These are phyloP conservation scores for Caranx melampygus DNA, from an alignment of 2,113 vertebrate genomes.

Conservation along the genomic window DNA sequence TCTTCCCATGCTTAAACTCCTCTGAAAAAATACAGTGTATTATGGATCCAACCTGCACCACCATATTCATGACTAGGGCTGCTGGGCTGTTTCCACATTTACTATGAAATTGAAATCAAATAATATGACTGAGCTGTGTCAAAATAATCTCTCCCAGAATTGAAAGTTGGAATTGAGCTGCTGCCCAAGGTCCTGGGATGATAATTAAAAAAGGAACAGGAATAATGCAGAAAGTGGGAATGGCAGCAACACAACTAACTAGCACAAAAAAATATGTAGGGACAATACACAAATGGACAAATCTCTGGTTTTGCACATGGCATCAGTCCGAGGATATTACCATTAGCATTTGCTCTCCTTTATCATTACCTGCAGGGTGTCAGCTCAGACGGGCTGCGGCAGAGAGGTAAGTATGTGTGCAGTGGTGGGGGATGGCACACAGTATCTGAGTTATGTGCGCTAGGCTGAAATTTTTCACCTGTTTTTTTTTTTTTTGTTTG, in stretches of 20 bases:
- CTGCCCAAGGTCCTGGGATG: slow-evolving; percentile 71
- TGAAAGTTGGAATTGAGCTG: slow-evolving; percentile 75
- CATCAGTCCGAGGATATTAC: slow-evolving; percentile 47
- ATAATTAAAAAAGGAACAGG: slow-evolving; percentile 70
- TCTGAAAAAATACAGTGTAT: slow-evolving; percentile 46
- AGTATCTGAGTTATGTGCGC: slow-evolving; percentile 19
- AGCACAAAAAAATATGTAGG: slow-evolving; percentile 44
- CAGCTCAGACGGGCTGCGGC: slow-evolving; percentile 7
- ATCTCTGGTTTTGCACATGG: slow-evolving; percentile 42
- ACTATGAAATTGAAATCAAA: slow-evolving; percentile 78
- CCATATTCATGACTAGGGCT: slow-evolving; percentile 72
- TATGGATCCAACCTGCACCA: slow-evolving; percentile 68
- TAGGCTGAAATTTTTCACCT: slow-evolving; percentile 1
- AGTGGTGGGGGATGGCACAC: not conserved
- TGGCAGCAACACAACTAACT: slow-evolving; percentile 42
- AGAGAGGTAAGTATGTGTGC: slow-evolving; percentile 19
- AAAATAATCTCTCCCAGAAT: slow-evolving; percentile 78
- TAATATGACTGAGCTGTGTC: slow-evolving; percentile 77
- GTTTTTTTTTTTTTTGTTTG: not conserved
- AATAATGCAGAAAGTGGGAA: slow-evolving; percentile 44
- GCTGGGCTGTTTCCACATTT: slow-evolving; percentile 74
- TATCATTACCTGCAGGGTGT: slow-evolving; percentile 50
- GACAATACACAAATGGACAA: slow-evolving; percentile 64
- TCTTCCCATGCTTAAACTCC: slow-evolving; percentile 59
- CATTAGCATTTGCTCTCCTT: slow-evolving; percentile 48